Evolutionary conservation across 1,140 invertebrate species (phyloP), one percentile per base, ranked within the genome.

Genomic region (Zaprionus nigranus): DNA sequence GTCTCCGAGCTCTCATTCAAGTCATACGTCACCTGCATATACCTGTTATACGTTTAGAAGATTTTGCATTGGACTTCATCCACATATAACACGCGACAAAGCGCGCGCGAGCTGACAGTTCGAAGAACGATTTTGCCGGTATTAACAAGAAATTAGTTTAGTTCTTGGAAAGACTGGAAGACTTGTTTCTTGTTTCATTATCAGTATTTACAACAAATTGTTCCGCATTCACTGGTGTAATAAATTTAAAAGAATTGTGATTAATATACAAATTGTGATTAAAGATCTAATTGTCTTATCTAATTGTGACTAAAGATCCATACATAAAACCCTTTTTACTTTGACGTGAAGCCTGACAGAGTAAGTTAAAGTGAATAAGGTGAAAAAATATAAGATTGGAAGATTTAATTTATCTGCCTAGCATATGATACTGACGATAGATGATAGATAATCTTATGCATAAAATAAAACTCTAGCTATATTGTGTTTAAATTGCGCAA

Each of bases 61-160:
- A 12, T 36, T n/a, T 54, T 43, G 9, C 40, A n/a, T 68, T 28
- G 20, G 7, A 58, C 22, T 36, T 53, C 7, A 62, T 49, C 34
- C 17, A 30, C 60, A 71, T 64, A 54, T 43, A 67, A 70, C 43
- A 51, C 34, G 17, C 22, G 51, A 59, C 26, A 7, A 17, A 13
- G 57, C 46, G 61, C 56, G 61, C 46, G 57, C 36, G 59, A 36
- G 30, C 17, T 22, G 38, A 30, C 66, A 75, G 40, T 75, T 75
- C 59, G 26, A 13, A n/a, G 72, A 75, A 74, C 12, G n/a, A n/a
- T n/a, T 43, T 2, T 20, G 26, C 5, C 2, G 26, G 6, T 20
- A 12, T 56, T 57, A 46, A 36, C 38, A 43, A 56, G 58, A 68
- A 26, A 17, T 24, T 40, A 43, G 7, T 51, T n/a, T 17, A 67